phyloP scores from a whole-genome alignment of 1,140 invertebrate species.

The Diabrotica virgifera region DNA sequence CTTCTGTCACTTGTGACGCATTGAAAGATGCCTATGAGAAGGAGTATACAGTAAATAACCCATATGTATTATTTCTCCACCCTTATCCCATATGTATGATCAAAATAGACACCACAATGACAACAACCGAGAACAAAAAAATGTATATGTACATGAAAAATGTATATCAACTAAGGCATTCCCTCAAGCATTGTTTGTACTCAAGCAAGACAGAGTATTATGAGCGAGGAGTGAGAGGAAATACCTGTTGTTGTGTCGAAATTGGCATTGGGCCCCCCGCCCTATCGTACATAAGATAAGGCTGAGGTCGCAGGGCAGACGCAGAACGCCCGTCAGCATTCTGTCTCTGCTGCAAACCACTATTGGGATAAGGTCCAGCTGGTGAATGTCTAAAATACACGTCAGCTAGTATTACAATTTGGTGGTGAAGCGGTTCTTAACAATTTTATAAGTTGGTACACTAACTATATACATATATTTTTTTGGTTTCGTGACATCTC shows the following conservation, averaged over 20 bases:
- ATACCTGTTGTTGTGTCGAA: constrained; percentile 43
- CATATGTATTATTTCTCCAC: too few relatives aligned
- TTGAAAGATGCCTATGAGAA: too few relatives aligned
- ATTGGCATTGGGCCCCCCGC: constrained; percentile 22
- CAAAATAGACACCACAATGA: not conserved
- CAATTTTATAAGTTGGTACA: too few relatives aligned
- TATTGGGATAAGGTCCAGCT: constrained; percentile 41
- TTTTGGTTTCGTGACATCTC: too few relatives aligned
- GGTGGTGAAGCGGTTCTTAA: too few relatives aligned
- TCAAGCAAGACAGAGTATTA: constrained; percentile 7
- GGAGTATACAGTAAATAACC: too few relatives aligned
- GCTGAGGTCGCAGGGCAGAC: constrained; percentile 37
- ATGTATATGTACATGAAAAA: not conserved
- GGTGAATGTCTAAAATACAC: constrained; percentile 41
- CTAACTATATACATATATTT: too few relatives aligned
- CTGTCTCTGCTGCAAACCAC: constrained; percentile 38
- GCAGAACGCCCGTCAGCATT: constrained; percentile 40
- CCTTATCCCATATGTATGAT: too few relatives aligned
- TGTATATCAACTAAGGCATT: constrained; percentile 17
- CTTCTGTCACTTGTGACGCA: too few relatives aligned
- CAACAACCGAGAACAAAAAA: not conserved
- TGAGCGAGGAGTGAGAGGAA: constrained; percentile 7
- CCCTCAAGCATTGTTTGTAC: constrained; percentile 15
- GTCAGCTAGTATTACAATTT: not conserved
- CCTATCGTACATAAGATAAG: constrained; percentile 31